Percentiles rank a stretch among this genome's conserved stretches.
Conservation (phyloP, 2,113 vertebrate species). For the Hemiscyllium ocellatum region DNA sequence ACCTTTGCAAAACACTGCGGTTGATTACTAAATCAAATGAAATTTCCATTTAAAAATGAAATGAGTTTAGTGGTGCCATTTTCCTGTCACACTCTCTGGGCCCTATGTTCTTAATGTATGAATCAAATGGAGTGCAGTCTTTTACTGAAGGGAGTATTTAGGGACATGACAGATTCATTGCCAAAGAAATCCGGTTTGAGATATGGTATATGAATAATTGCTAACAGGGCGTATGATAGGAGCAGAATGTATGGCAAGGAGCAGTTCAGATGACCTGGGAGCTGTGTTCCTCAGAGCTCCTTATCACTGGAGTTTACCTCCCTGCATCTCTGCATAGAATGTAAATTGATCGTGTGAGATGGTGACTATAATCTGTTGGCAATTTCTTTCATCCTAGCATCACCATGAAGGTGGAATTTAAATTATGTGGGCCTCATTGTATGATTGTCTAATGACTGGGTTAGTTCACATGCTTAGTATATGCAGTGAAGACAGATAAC, state of each 20-base stretch:
- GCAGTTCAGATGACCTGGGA: too few species aligned
- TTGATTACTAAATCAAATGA: not conserved
- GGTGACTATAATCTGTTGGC: not conserved
- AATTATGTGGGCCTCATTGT: not conserved
- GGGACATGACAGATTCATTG: not conserved
- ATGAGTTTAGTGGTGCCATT: not conserved
- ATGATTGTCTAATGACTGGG: not conserved
- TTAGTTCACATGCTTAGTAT: not conserved
- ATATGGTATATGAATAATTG: not conserved
- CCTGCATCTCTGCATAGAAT: not conserved
- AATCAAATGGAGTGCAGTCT: not conserved
- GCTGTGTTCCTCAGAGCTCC: not conserved
- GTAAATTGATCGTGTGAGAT: not conserved
- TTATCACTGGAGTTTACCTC: not conserved
- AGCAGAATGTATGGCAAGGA: too few species aligned
- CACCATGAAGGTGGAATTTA: not conserved
- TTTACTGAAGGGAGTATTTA: not conserved
- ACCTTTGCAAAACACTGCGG: not conserved
- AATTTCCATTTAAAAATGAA: not conserved
- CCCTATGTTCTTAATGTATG: not conserved
- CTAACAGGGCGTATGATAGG: too few species aligned
- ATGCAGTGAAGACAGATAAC: not conserved
- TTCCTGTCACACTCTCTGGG: not conserved
- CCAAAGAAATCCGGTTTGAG: not conserved
- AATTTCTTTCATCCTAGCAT: not conserved